These are phyloP conservation scores for Zoanthus solanderi DNA, from an alignment of 92 coral and sea anemone species.

Conservation along the genomic window DNA sequence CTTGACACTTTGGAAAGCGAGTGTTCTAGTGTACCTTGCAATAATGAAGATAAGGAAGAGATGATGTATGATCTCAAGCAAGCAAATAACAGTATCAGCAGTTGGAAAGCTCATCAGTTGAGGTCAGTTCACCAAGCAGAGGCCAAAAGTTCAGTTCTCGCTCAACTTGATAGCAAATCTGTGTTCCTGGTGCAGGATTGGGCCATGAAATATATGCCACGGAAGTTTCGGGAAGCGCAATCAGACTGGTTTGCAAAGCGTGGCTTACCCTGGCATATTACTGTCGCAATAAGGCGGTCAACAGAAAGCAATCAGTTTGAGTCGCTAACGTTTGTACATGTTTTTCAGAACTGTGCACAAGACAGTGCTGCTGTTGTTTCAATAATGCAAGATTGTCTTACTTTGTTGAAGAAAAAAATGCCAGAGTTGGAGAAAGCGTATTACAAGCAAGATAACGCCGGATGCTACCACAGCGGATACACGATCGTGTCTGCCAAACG, in stretches of 20 bases:
- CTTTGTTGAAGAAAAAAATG: conserved; percentile 39
- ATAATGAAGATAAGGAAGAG: conserved; percentile 35
- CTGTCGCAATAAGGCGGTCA: conserved; percentile 57
- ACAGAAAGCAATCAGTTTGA: conserved; percentile 45
- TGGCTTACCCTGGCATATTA: conserved; percentile 69
- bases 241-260: conserved; percentile 42
- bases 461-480: conserved; percentile 68
- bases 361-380: conserved; percentile 61
- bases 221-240: conserved; percentile 20
- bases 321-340: conserved; percentile 58
- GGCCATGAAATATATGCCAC: conserved; percentile 30
- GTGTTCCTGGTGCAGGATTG: conserved; percentile 44
- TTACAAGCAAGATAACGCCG: conserved; percentile 65
- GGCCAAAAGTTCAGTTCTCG: conserved; percentile 59
- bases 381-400: conserved; percentile 48
- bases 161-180: conserved; percentile 42
- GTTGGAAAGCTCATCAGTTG: conserved; percentile 53
- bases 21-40: conserved; percentile 41
- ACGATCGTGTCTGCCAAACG: conserved; percentile 50
- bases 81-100: conserved; percentile 48
- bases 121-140: conserved; percentile 52
- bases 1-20: conserved; percentile 13
- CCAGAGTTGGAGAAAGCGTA: conserved; percentile 55
- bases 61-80: conserved; percentile 50
- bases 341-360: conserved; percentile 64